A percentile compares a stretch with the other conserved stretches of the same genome.
These are phyloP conservation scores for Nasonia giraulti DNA, from an alignment of 1,140 invertebrate species.

Conservation along the genomic window DNA sequence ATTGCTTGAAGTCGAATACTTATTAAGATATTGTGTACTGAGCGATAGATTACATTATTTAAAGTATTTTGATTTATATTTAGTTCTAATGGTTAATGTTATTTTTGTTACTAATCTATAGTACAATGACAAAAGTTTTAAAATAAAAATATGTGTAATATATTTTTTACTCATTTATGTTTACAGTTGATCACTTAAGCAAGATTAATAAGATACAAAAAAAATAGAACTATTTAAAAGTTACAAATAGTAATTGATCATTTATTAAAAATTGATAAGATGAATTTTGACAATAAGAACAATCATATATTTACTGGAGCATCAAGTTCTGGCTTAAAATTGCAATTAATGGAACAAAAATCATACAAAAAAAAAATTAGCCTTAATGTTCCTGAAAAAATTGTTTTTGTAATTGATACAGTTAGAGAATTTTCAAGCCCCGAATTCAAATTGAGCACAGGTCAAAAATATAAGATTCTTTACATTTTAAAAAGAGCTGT, in stretches of 20 bases:
- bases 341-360: neutral
- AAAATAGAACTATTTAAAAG: neutral
- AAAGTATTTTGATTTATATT: too few relatives aligned
- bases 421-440: neutral
- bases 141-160: too few relatives aligned
- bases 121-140: too few relatives aligned
- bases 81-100: too few relatives aligned
- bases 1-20: too few relatives aligned
- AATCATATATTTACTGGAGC: neutral
- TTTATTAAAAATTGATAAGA: neutral
- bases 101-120: too few relatives aligned
- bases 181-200: neutral
- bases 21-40: too few relatives aligned
- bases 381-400: conserved; percentile 29
- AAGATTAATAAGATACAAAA: neutral
- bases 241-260: neutral
- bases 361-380: neutral
- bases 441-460: neutral
- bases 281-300: neutral
- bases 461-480: neutral
- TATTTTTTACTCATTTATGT: neutral
- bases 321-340: neutral
- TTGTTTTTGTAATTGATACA: conserved; percentile 36
- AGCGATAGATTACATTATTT: too few relatives aligned
- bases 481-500: conserved; percentile 9